Evolutionary conservation across 2,113 vertebrate species (phyloP), one percentile per base, ranked within the genome.

Genomic region (Ondatra zibethicus): DNA sequence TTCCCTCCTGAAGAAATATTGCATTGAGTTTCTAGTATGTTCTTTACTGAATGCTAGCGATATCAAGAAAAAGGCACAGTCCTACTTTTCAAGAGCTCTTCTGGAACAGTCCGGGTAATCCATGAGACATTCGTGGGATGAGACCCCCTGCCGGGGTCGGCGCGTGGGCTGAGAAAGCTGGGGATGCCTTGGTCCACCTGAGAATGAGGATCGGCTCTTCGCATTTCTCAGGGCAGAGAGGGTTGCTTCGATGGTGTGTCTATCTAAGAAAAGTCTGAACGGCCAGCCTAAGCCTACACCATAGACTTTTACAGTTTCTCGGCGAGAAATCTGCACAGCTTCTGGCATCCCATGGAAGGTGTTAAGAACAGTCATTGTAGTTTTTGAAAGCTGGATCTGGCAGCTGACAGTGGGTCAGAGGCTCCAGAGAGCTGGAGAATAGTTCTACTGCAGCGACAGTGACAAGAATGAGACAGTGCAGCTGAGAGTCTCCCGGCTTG

Each of bases 121-220:
- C 12, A 9, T 0, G 36, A 78, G 70, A 50, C 6, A 17, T 3
- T 0, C 21, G 0, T 25, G 39, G 9, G 23, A 12, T 11, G 52
- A 61, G 81, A n/a, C 1, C 29, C 13, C 36, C 31, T 4, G 61
- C 17, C 10, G 27, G 73, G 25, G 23, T 14, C 4, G 1, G 14
- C 9, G 61, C 8, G 36, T 70, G 50, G 14, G 65, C 27, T 31
- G 50, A 76, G 68, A 75, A 31, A 29, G 16, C 27, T 31, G 16
- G 31, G 76, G 50, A n/a, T 7, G 36, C 63, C 0, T 27, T 9
- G 31, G n/a, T 5, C n/a, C 29, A 5, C 68, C 29, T 3, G 39
- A 42, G 39, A 73, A 23, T 72, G 39, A 33, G 82, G 63, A 12
- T 45, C 23, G 2, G 47, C 8, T 31, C 68, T 21, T 68, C 14